Evolutionary conservation across 2,797 vertebrate genomes (phyloP).

Genomic region (Enteromius unitaeniatus): DNA sequence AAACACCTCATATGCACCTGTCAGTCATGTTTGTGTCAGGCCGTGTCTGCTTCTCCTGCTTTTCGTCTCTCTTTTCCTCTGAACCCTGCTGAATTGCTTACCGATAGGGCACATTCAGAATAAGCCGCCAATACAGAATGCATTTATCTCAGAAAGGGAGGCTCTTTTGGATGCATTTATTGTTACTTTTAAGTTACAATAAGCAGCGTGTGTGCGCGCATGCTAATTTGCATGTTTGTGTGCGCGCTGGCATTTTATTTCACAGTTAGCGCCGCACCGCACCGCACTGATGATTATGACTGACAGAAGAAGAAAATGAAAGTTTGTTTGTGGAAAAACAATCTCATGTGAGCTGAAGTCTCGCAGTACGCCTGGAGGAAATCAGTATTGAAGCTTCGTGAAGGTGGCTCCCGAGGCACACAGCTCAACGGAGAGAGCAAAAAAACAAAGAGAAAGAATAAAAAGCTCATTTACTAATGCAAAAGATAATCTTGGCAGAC

Average conservation of each 20-base stretch:
- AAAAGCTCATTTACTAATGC: slow-evolving; percentile 60
- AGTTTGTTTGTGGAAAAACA: slow-evolving; percentile 56
- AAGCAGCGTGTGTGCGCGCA: slow-evolving; percentile 5
- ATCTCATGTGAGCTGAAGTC: slow-evolving; percentile 40
- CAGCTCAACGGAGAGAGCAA: not conserved
- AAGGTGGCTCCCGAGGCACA: slow-evolving; percentile 36
- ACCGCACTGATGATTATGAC: slow-evolving; percentile 55
- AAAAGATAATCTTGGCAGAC: slow-evolving; percentile 59
- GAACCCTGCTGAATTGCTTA: not conserved
- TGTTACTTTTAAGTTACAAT: slow-evolving; percentile 27
- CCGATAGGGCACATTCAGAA: not conserved
- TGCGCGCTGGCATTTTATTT: slow-evolving; percentile 44
- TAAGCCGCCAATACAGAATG: not conserved
- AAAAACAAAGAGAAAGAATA: slow-evolving; percentile 51
- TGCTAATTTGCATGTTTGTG: slow-evolving; percentile 33
- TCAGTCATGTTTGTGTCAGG: slow-evolving; percentile 19
- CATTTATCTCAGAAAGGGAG: slow-evolving; percentile 14
- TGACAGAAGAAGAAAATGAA: slow-evolving; percentile 58
- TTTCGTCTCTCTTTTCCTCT: not conserved
- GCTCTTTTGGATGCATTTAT: slow-evolving; percentile 37
- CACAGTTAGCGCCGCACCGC: slow-evolving; percentile 41
- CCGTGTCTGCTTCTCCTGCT: not conserved
- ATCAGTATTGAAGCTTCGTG: slow-evolving; percentile 37
- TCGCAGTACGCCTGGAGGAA: slow-evolving; percentile 29
- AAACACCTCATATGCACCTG: slow-evolving; percentile 37